Percentiles rank a stretch among this genome's conserved stretches.
These are phyloP conservation scores for Yasuhikotakia modesta DNA, from an alignment of 2,797 vertebrate genomes.

Conservation along the genomic window DNA sequence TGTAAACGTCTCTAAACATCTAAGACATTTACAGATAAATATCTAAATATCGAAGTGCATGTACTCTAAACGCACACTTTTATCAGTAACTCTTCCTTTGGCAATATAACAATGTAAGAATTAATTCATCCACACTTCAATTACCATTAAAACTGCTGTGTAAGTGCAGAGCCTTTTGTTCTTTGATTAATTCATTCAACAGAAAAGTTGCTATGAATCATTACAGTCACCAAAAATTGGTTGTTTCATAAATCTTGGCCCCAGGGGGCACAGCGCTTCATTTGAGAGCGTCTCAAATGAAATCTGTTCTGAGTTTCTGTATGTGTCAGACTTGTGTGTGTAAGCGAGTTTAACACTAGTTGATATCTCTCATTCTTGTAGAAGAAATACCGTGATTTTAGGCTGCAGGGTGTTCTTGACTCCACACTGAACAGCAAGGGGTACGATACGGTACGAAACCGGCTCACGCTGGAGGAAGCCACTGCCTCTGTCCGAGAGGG, in stretches of 20 bases:
- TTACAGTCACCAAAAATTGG: neutral
- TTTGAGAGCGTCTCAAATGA: too few relatives aligned
- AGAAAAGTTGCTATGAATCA: neutral
- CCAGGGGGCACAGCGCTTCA: too few relatives aligned
- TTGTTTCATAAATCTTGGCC: too few relatives aligned
- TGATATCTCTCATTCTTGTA: conserved; percentile 67
- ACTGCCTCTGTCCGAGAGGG: conserved; percentile 94
- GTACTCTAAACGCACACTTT: too few relatives aligned
- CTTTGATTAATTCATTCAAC: neutral
- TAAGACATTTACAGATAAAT: too few relatives aligned
- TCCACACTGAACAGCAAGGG: conserved; percentile 98
- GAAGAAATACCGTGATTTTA: conserved; percentile 99
- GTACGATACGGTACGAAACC: conserved; percentile 96
- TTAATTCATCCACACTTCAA: neutral
- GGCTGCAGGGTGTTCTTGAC: conserved; percentile 98
- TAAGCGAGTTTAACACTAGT: neutral
- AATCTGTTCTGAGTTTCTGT: too few relatives aligned
- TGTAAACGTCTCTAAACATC: neutral
- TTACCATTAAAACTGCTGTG: neutral
- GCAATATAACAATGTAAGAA: neutral
- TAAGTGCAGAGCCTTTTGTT: neutral
- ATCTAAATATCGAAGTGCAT: neutral
- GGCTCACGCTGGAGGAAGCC: conserved; percentile 94
- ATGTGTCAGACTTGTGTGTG: neutral
- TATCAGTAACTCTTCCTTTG: too few relatives aligned